Base-by-base conservation (phyloP, 2,797 vertebrate genomes). In the Spinibarbus caldwelli region DNA sequence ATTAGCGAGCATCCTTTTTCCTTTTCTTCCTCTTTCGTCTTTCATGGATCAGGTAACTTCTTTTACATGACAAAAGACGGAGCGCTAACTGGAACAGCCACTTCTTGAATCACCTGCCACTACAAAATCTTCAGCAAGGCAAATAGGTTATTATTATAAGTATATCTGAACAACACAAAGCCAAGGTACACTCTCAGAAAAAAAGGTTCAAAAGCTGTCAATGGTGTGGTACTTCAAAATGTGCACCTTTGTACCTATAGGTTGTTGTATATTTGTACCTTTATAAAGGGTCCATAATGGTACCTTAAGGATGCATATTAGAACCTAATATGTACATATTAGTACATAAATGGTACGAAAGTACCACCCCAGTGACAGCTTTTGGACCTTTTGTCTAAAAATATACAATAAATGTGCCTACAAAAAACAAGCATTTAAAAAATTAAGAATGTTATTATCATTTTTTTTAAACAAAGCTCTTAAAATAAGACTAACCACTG, bases 1-100 rank as follows among this genome's bases (percentile, higher is more conserved):
- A 91, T 92, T 94, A 89, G 91, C 31, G 90, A 91, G 92, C 86
- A 76, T 90, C 59, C 87, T 88, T 91, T 93, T 93, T 91, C 90
- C 84, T 89, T 86, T 85, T 85, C 82, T 85, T 80, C 49, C 41
- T 72, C 80, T 87, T 81, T 89, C 80, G 72, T 84, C 83, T 89
- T 88, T 87, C 85, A 85, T 71, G 82, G 86, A 89, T 86, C 88
- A 87, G 80, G 91, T 91, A 84, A 87, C 87, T 62, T 71, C 66
- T 88, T 92, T 92, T 91, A 91, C 89, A 90, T 91, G 86, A 90
- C 36, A 91, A 92, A 92, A 91, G 92, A 85, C 11, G 59, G 68
- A 45, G 57, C 71, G 36, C 59, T 34, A 38, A 62, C 71, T 72
- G 78, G 26, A 70, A 81, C 57, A 52, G 81, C 67, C 64, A 78